phyloP scores from a whole-genome alignment of 2,113 vertebrate species.

The Illadopsis cleaveri region DNA sequence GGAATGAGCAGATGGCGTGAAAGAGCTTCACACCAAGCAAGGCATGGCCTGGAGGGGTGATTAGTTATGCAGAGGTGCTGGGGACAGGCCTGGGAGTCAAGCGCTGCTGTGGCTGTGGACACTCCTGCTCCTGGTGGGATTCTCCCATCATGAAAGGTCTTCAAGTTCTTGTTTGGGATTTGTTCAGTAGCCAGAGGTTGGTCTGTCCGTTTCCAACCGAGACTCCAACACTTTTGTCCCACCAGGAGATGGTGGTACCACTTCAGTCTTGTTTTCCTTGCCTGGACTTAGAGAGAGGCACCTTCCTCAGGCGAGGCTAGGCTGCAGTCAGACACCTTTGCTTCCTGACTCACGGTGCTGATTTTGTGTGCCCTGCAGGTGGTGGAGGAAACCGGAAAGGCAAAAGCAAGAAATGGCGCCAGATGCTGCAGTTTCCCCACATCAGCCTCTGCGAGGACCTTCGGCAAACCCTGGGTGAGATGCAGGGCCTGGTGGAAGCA shows the following conservation, averaged over 20 bases:
- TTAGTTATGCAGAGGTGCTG: not conserved
- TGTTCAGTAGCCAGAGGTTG: not conserved
- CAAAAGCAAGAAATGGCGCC: slow-evolving; percentile 99
- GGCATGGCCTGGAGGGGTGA: not conserved
- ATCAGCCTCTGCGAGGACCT: slow-evolving; percentile 95
- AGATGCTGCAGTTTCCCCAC: slow-evolving; percentile 99
- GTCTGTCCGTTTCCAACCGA: not conserved
- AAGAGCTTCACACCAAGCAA: not conserved
- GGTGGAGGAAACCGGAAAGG: slow-evolving; percentile 95
- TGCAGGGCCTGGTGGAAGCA: fast-evolving
- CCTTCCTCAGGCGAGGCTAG: not conserved
- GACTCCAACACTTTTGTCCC: not conserved
- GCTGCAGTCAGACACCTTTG: not conserved
- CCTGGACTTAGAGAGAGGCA: not conserved
- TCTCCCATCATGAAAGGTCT: not conserved
- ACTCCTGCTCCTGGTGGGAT: not conserved
- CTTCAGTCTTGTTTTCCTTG: not conserved
- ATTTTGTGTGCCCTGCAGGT: slow-evolving; percentile 76
- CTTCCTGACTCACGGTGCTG: not conserved
- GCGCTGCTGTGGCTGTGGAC: not conserved
- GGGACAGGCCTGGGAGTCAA: not conserved
- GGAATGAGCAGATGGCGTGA: slow-evolving; percentile 32
- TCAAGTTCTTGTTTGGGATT: not conserved
- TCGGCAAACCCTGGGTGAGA: slow-evolving; percentile 86
- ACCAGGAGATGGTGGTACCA: not conserved